Percentiles rank a stretch among this genome's conserved stretches.
These are phyloP conservation scores for Equus quagga DNA, from an alignment of 2,113 vertebrate species.

Conservation along the genomic window DNA sequence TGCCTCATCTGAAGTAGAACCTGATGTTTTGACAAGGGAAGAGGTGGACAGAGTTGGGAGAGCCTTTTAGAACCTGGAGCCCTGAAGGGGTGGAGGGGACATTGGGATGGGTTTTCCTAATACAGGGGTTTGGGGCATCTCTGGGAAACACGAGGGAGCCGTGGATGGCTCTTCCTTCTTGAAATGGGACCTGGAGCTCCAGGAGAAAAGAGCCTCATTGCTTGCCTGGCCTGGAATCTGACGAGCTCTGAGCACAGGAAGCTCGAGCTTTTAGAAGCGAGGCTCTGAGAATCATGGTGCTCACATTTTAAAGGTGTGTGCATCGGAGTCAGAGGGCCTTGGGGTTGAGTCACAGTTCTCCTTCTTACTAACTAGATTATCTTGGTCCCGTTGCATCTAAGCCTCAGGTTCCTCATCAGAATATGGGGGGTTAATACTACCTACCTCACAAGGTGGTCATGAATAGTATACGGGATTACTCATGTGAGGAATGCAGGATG, in stretches of 20 bases:
- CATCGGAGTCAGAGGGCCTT: background rate
- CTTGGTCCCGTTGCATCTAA: background rate
- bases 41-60: background rate
- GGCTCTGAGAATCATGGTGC: background rate
- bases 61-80: background rate
- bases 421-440: background rate
- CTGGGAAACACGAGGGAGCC: background rate
- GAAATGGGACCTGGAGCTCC: background rate
- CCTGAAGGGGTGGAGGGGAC: background rate
- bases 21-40: background rate
- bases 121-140: background rate
- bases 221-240: background rate
- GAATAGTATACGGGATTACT: background rate
- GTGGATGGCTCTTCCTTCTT: background rate
- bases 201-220: background rate
- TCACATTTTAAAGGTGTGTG: background rate
- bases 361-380: background rate
- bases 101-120: background rate
- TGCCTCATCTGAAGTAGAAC: background rate
- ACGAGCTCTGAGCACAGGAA: too few relatives aligned
- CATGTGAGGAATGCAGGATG: background rate
- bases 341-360: background rate
- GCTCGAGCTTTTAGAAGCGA: background rate
- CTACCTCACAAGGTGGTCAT: background rate
- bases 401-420: background rate